Evolutionary conservation across 1,140 invertebrate species (phyloP).

Genomic region (Pectinophora gossypiella): DNA sequence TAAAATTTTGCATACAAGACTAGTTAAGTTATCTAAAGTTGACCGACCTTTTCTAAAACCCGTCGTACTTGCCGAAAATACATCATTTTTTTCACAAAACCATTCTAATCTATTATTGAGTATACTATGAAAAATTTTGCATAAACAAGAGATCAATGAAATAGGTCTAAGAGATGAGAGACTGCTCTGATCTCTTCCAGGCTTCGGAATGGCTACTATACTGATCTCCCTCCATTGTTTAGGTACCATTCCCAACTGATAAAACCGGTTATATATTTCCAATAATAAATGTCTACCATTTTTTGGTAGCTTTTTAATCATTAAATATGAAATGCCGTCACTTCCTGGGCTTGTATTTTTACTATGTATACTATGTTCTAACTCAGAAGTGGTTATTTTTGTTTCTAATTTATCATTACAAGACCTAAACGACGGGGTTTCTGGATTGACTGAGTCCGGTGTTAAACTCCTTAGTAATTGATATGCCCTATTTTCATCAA

Average conservation of each 20-base stretch:
- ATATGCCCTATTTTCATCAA: background rate
- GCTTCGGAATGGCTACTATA: slow-evolving; percentile 31
- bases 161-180: slow-evolving; percentile 21
- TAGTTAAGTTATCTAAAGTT: slow-evolving; percentile 5
- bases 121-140: slow-evolving; percentile 23
- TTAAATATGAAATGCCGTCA: slow-evolving; percentile 2
- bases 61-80: background rate
- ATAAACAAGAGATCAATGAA: slow-evolving; percentile 21
- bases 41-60: slow-evolving; percentile 5
- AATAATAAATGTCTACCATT: background rate
- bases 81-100: background rate
- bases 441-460: background rate
- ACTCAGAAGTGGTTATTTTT: background rate
- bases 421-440: background rate
- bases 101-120: background rate
- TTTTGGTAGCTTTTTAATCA: slow-evolving; percentile 4
- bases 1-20: slow-evolving; percentile 1
- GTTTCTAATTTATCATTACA: too few relatives aligned
- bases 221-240: slow-evolving; percentile 29
- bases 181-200: slow-evolving; percentile 15
- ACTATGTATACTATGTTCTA: background rate
- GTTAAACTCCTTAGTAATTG: background rate
- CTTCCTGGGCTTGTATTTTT: slow-evolving; percentile 2
- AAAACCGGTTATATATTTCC: slow-evolving; percentile 7
- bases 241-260: slow-evolving; percentile 10